phyloP scores from a whole-genome alignment of 2,797 vertebrate species.

The Neosilurus hyrtlii region DNA sequence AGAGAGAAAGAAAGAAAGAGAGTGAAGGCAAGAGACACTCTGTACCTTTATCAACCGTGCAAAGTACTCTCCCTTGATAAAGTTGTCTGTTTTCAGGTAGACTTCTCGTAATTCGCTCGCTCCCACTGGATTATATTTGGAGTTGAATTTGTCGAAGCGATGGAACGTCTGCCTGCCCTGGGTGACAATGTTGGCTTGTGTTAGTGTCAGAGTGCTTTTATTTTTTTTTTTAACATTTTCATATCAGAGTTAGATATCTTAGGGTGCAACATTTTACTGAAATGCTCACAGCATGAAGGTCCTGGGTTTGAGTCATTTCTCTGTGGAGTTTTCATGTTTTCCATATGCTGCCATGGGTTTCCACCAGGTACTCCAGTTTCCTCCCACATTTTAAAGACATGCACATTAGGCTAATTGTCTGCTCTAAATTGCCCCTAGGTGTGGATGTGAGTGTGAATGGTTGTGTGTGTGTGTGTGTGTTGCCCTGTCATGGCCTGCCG shows the following conservation, averaged over 20 bases:
- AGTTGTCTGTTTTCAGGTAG: constrained; percentile 93
- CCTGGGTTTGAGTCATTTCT: too few relatives aligned
- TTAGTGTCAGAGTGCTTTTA: neutral
- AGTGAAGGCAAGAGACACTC: neutral
- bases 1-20: neutral
- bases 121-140: constrained; percentile 96
- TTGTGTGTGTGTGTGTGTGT: too few relatives aligned
- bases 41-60: constrained; percentile 90
- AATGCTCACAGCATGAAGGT: neutral
- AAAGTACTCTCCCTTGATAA: constrained; percentile 92
- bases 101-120: constrained; percentile 93
- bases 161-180: constrained; percentile 97
- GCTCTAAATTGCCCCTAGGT: too few relatives aligned
- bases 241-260: neutral
- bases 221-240: too few relatives aligned
- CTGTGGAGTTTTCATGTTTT: too few relatives aligned
- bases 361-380: too few relatives aligned
- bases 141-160: constrained; percentile 98
- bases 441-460: too few relatives aligned
- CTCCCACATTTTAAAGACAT: too few relatives aligned
- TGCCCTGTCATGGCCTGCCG: too few relatives aligned
- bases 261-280: neutral
- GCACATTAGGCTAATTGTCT: too few relatives aligned
- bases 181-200: neutral
- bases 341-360: too few relatives aligned